Evolutionary conservation across 1,140 invertebrate genomes (phyloP).

Genomic region (Nautilus pompilius): DNA sequence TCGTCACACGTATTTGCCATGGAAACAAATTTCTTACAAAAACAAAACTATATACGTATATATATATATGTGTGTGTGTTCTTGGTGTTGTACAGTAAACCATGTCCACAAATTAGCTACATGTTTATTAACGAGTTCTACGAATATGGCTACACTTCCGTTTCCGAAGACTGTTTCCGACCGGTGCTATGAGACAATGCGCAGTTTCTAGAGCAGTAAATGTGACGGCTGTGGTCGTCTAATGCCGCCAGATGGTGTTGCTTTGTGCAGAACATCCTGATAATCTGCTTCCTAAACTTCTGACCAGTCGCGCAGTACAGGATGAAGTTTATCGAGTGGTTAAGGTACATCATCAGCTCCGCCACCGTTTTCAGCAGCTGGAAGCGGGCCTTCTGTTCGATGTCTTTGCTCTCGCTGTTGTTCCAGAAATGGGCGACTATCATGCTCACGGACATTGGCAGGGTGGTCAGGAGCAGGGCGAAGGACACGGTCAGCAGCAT

Average conservation of each 20-base stretch:
- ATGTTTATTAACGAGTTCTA: no score
- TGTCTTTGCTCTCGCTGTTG: constrained; percentile 12
- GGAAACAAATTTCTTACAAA: no score
- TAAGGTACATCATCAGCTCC: constrained; percentile 53
- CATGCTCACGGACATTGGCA: constrained; percentile 48
- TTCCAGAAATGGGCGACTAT: constrained; percentile 39
- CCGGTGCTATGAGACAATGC: background rate
- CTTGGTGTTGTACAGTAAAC: no score
- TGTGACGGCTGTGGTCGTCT: constrained; percentile 19
- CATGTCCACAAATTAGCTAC: no score
- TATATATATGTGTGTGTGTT: no score
- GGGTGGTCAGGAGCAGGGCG: constrained; percentile 49
- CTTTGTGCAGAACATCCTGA: background rate
- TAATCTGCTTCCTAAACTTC: constrained; percentile 44
- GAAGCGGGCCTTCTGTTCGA: constrained; percentile 21
- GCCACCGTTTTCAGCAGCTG: constrained; percentile 37
- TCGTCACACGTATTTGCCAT: no score
- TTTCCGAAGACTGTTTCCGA: background rate
- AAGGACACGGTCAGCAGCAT: constrained; percentile 51
- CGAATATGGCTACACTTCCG: background rate
- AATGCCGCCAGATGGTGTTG: background rate
- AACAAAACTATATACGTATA: no score
- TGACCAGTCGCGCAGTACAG: constrained; percentile 53
- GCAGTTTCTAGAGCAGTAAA: constrained; percentile 20
- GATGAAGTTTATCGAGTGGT: constrained; percentile 56